A percentile compares a stretch with the other conserved stretches of the same genome.
phyloP scores from a whole-genome alignment of 2,888 invertebrate genomes.

The Dichetophora obliterata region DNA sequence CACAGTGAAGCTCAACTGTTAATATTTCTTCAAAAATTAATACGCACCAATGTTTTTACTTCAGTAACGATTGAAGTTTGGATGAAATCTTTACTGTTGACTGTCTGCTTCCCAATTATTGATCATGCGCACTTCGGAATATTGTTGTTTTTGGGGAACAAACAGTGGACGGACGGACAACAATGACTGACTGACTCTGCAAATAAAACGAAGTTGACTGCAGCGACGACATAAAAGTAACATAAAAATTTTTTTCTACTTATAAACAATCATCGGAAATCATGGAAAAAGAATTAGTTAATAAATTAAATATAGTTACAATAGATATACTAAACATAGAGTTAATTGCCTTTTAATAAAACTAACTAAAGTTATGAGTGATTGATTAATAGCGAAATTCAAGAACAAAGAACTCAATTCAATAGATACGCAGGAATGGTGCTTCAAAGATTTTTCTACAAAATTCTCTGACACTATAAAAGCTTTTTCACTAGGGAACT shows the following conservation, averaged over 20 bases:
- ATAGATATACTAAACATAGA: neutral
- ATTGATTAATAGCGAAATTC: neutral
- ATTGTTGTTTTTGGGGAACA: slow-evolving; percentile 26
- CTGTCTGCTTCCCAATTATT: slow-evolving; percentile 28
- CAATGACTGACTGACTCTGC: slow-evolving; percentile 28
- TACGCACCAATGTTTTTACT: slow-evolving; percentile 5
- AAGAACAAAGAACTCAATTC: slow-evolving; percentile 19
- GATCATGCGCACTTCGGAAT: slow-evolving; percentile 26
- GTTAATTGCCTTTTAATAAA: neutral
- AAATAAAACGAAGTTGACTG: slow-evolving; percentile 32
- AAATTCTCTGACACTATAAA: neutral
- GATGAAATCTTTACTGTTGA: slow-evolving; percentile 14
- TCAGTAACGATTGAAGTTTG: slow-evolving; percentile 21
- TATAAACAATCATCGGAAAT: neutral
- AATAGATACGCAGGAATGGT: slow-evolving; percentile 19
- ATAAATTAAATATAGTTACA: neutral
- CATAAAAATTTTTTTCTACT: slow-evolving; percentile 18
- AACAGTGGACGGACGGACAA: slow-evolving; percentile 6
- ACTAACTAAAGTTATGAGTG: neutral
- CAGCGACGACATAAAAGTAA: slow-evolving; percentile 24
- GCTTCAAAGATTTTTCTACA: slow-evolving; percentile 13
- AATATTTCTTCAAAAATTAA: neutral
- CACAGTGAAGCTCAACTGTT: slow-evolving; percentile 18
- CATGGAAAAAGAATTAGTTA: neutral
- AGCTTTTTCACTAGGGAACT: neutral